Evolutionary conservation across 2,888 invertebrate species (phyloP).

Genomic region (Catocala sponsa): DNA sequence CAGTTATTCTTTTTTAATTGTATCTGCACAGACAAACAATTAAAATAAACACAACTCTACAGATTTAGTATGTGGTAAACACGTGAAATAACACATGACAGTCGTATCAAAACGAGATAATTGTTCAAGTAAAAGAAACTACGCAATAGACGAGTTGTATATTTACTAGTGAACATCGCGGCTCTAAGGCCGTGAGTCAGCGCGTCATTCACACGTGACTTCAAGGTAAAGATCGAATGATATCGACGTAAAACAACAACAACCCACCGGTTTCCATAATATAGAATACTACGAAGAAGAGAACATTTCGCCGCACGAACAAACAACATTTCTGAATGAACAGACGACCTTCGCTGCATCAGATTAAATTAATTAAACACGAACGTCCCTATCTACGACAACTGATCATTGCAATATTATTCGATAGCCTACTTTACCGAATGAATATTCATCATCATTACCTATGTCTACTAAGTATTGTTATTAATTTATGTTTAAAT

Average conservation of each 20-base stretch:
- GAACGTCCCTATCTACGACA: constrained; percentile 9
- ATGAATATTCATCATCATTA: constrained; percentile 23
- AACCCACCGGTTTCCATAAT: constrained; percentile 35
- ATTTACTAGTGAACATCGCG: constrained; percentile 55
- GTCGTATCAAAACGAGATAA: constrained; percentile 31
- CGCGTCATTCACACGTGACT: constrained; percentile 66
- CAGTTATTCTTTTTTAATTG: background rate
- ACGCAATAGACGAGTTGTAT: constrained; percentile 59
- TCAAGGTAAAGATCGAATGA: constrained; percentile 73
- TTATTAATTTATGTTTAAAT: no score
- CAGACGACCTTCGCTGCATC: constrained; percentile 37
- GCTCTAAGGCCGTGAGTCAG: constrained; percentile 66
- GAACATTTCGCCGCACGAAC: constrained; percentile 25
- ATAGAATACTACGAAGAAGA: constrained; percentile 22
- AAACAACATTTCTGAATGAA: constrained; percentile 42
- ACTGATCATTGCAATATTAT: constrained; percentile 4
- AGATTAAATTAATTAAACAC: constrained; percentile 17
- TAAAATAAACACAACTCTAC: background rate
- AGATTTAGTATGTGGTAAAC: constrained; percentile 22
- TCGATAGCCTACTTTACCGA: background rate
- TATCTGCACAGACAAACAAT: background rate
- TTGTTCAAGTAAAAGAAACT: constrained; percentile 46
- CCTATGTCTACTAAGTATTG: background rate
- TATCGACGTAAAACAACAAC: constrained; percentile 46
- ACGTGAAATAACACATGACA: constrained; percentile 18